Evolutionary conservation across 2,797 vertebrate species (phyloP).

Genomic region (Alauda arvensis): DNA sequence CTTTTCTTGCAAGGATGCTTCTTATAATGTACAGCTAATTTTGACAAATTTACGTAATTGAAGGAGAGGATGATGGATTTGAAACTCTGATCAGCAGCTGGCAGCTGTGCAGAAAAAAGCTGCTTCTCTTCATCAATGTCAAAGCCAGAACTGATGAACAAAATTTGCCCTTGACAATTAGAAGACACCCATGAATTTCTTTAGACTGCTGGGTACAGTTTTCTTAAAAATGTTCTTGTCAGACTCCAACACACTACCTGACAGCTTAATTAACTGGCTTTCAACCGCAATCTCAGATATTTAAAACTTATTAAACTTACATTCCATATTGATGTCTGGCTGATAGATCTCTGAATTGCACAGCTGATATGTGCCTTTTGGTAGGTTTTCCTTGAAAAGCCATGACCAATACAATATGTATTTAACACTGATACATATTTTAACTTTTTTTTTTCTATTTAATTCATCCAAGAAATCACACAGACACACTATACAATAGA

Average conservation of each 20-base stretch:
- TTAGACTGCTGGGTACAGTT: slow-evolving; percentile 80
- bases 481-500: slow-evolving; percentile 57
- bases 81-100: slow-evolving; percentile 84
- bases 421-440: slow-evolving; percentile 62
- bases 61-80: slow-evolving; percentile 85
- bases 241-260: slow-evolving; percentile 81
- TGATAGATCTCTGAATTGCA: slow-evolving; percentile 73
- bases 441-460: slow-evolving; percentile 49
- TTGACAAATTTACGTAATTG: slow-evolving; percentile 86
- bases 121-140: slow-evolving; percentile 88
- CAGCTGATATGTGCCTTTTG: slow-evolving; percentile 63
- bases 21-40: slow-evolving; percentile 85
- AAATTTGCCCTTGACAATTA: slow-evolving; percentile 87
- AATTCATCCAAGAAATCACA: slow-evolving; percentile 64
- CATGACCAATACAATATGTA: slow-evolving; percentile 62
- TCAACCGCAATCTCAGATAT: slow-evolving; percentile 82
- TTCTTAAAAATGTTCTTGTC: slow-evolving; percentile 85
- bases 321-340: slow-evolving; percentile 76
- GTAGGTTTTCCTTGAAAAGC: slow-evolving; percentile 59
- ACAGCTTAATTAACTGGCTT: slow-evolving; percentile 86
- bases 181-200: slow-evolving; percentile 84
- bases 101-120: slow-evolving; percentile 83
- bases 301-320: slow-evolving; percentile 84
- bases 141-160: slow-evolving; percentile 81
- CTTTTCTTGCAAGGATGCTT: slow-evolving; percentile 84